Evolutionary conservation across 2,797 vertebrate species (phyloP).

Genomic region (Brachyrhaphis roseni): DNA sequence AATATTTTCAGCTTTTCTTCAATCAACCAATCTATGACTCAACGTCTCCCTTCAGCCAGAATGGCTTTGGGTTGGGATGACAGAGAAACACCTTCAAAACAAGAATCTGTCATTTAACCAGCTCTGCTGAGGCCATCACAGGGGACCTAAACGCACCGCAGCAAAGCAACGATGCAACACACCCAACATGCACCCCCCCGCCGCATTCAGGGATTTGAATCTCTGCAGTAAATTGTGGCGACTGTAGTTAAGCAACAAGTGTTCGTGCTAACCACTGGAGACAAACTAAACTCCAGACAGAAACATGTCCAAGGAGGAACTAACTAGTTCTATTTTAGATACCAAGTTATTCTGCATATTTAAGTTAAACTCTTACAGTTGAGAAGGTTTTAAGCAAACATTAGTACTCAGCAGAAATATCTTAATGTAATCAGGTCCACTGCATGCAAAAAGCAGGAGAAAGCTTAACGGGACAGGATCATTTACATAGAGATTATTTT

Average conservation of each 20-base stretch:
- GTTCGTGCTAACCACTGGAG: neutral
- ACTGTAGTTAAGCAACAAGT: slow-evolving; percentile 4
- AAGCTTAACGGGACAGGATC: neutral
- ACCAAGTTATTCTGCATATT: neutral
- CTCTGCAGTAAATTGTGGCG: neutral
- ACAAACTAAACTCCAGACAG: neutral
- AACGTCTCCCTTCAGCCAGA: neutral
- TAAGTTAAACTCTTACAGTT: neutral
- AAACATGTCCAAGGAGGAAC: neutral
- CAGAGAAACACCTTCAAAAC: neutral
- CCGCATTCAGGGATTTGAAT: slow-evolving; percentile 5
- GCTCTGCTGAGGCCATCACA: slow-evolving; percentile 2
- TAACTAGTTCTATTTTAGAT: neutral
- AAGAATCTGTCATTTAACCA: neutral
- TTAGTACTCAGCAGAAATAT: neutral
- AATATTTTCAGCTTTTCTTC: neutral
- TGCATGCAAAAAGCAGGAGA: neutral
- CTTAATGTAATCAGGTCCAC: neutral
- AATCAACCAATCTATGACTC: neutral
- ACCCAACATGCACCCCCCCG: no score
- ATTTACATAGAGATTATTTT: neutral
- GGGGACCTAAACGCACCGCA: neutral
- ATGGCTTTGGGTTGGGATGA: neutral
- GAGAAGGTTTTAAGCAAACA: neutral
- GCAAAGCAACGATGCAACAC: no score